These are phyloP conservation scores for Pachymerium ferrugineum DNA, from an alignment of 2,888 invertebrate genomes.

Conservation along the genomic window DNA sequence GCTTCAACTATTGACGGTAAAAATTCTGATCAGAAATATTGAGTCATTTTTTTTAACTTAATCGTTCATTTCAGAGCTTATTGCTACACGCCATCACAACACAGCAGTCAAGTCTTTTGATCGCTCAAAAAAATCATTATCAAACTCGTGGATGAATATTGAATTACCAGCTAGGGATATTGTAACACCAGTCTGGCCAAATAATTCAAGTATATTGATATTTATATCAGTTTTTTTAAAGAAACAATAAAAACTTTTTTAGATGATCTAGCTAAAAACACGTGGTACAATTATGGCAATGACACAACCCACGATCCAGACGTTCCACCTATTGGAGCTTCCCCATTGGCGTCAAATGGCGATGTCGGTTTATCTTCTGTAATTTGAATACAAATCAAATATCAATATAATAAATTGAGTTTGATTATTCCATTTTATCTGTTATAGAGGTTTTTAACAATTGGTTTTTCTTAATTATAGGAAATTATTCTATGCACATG, in stretches of 20 bases:
- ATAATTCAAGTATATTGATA: neutral
- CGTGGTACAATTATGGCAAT: neutral
- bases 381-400: no score
- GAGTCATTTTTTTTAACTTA: neutral
- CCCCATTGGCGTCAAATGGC: neutral
- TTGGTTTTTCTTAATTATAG: neutral
- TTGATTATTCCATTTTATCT: no score
- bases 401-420: no score
- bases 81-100: neutral
- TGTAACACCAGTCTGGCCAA: neutral
- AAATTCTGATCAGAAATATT: no score
- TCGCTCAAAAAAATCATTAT: neutral
- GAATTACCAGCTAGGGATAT: neutral
- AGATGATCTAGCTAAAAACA: neutral
- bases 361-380: neutral
- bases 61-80: neutral
- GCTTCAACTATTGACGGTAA: no score
- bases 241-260: neutral
- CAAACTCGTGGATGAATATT: neutral
- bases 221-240: neutral
- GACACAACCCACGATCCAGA: neutral
- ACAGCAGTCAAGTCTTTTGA: neutral
- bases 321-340: neutral
- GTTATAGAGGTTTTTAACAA: no score
- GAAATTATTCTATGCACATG: constrained; percentile 25